Base-by-base conservation (phyloP, 2,888 invertebrate genomes). In the Limnephilus rhombicus region DNA sequence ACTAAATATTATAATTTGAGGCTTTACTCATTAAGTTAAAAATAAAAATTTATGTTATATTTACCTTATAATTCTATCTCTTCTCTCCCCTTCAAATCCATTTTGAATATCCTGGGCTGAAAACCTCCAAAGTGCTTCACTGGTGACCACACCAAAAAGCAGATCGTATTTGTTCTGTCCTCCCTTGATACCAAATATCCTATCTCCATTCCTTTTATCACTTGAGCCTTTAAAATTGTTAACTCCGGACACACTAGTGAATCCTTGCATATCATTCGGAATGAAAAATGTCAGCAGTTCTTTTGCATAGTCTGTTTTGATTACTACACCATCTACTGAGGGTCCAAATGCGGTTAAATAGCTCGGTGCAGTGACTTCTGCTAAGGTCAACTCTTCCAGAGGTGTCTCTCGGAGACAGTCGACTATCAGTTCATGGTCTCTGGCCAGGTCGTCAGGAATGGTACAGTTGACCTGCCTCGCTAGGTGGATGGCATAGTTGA, bases 281-380 rank as follows among this genome's bases (percentile, higher is more conserved):
- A 97, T 97, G 94, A 98, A 97, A 94, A 97, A 98, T 12, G 98
- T 98, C 31, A 98, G 96, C 13, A 98, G 95, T 94, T 98, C 98
- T 95, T 98, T 98, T 90, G 98, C 98, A 94, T 98, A 98, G 95
- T 98, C 98, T 68, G 98, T 97, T 95, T 98, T 98, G 94, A 99
- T 98, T 92, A 99, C 99, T 91, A 99, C 99, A 90, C 98, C 99
- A 95, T 99, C 99, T 85, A 99, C 98, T 94, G 98, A 98, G 0
- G 99, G 99, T 0, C 99, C 99, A 94, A 99, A 99, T 0, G 98
- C 98, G 93, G 98, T 98, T 89, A 98, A 95, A 95, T 98, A 98
- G 91, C 98, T 98, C 0, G 98, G 98, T 9, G 98, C 97, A 93
- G 96, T 97, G 90, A 98, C 97, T 94, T 98, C 98, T 1, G 98